phyloP scores from a whole-genome alignment of 2,888 invertebrate genomes.

The Mesoligia furuncula region DNA sequence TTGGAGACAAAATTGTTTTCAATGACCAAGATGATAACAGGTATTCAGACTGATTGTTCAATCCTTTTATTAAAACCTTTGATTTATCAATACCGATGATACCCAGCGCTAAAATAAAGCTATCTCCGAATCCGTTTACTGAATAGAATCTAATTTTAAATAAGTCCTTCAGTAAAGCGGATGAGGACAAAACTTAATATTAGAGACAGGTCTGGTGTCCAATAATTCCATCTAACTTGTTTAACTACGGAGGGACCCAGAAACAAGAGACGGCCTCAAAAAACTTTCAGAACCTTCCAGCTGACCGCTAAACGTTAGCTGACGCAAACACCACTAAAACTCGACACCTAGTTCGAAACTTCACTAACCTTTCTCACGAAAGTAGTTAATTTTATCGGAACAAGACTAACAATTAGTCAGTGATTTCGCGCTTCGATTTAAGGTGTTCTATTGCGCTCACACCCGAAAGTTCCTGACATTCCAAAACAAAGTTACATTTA shows the following conservation, averaged over 20 bases:
- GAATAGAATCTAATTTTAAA: constrained; percentile 28
- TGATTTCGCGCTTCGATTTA: constrained; percentile 81
- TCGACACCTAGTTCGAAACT: constrained; percentile 58
- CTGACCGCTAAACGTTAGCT: constrained; percentile 45
- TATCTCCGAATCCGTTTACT: constrained; percentile 17
- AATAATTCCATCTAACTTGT: constrained; percentile 37
- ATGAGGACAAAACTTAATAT: constrained; percentile 14
- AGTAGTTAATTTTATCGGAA: constrained; percentile 79
- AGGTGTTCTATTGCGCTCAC: constrained; percentile 81
- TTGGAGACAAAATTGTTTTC: constrained; percentile 11
- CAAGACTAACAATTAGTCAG: constrained; percentile 81
- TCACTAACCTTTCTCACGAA: constrained; percentile 49
- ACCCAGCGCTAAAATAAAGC: neutral
- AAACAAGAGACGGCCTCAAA: constrained; percentile 41
- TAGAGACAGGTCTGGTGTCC: constrained; percentile 16
- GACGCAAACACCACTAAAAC: constrained; percentile 47
- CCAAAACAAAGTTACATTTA: constrained; percentile 62
- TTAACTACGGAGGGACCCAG: constrained; percentile 1
- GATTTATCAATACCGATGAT: neutral
- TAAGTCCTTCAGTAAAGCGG: neutral
- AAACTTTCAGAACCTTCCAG: constrained; percentile 44
- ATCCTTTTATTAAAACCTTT: neutral
- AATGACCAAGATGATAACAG: neutral
- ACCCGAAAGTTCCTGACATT: constrained; percentile 75
- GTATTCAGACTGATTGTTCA: neutral